These are phyloP conservation scores for Anhinga rufa DNA, from an alignment of 2,113 vertebrate genomes.

Conservation along the genomic window DNA sequence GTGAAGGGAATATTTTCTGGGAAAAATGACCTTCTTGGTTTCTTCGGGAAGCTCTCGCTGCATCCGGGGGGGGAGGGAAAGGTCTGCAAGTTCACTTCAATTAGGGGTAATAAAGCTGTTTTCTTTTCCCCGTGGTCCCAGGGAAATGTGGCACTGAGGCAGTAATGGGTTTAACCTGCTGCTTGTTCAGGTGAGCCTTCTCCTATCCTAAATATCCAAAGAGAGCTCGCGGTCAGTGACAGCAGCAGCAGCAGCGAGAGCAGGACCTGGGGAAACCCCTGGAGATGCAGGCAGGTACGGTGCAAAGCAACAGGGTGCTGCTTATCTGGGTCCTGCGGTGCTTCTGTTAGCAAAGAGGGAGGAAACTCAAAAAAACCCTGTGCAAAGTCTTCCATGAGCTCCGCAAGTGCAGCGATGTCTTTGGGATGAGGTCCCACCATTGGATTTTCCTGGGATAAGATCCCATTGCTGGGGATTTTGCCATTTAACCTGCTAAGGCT, in stretches of 20 bases:
- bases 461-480: not conserved
- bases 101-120: not conserved
- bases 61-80: not conserved
- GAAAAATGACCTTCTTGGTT: accelerated
- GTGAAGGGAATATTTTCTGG: not conserved
- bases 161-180: not conserved
- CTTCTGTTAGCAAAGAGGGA: not conserved
- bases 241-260: accelerated
- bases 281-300: accelerated
- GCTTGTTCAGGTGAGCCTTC: not conserved
- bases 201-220: not conserved
- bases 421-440: accelerated
- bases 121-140: not conserved
- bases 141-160: not conserved
- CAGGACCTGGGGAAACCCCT: not conserved
- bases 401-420: no score
- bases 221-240: accelerated
- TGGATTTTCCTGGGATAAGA: not conserved
- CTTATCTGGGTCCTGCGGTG: accelerated
- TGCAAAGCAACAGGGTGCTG: not conserved
- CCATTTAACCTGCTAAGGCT: not conserved
- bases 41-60: not conserved
- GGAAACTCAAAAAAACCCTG: accelerated
- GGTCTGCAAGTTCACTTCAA: not conserved
- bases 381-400: not conserved